A percentile compares a stretch with the other conserved stretches of the same genome.
Evolutionary conservation across 2,888 invertebrate genomes (phyloP).

Genomic region (Lysandra coridon): DNA sequence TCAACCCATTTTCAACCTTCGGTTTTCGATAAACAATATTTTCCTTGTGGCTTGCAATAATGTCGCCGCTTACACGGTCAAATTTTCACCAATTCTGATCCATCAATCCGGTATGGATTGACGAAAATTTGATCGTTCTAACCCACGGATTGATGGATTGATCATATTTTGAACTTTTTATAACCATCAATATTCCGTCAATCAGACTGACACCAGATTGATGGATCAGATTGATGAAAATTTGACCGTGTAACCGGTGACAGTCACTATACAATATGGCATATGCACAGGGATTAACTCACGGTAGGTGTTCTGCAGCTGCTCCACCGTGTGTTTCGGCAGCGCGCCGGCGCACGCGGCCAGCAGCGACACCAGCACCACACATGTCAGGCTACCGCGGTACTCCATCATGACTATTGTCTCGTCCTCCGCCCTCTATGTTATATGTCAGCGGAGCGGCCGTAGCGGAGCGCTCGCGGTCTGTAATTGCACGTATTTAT

Average conservation of each 20-base stretch:
- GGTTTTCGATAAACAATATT: not conserved
- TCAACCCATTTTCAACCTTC: not conserved
- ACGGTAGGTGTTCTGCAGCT: not conserved
- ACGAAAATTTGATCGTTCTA: too few species aligned
- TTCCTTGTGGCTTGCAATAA: not conserved
- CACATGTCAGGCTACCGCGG: conserved; percentile 24
- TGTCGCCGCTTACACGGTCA: too few species aligned
- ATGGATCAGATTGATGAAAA: too few species aligned
- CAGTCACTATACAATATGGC: too few species aligned
- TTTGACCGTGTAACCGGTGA: too few species aligned
- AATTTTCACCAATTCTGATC: too few species aligned
- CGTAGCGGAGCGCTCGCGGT: not conserved
- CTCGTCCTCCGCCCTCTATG: not conserved
- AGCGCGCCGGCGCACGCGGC: not conserved
- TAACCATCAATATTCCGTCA: too few species aligned
- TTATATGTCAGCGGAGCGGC: conserved; percentile 21
- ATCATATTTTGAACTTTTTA: too few species aligned
- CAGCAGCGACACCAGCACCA: conserved; percentile 22
- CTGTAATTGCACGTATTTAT: conserved; percentile 4
- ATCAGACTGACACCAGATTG: too few species aligned
- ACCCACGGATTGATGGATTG: too few species aligned
- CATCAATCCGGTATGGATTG: too few species aligned
- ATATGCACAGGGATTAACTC: not conserved
- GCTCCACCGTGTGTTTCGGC: not conserved
- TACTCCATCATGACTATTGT: conserved; percentile 28